Base-by-base conservation (phyloP, 2,113 vertebrate genomes). In the Campylomormyrus numenius region DNA sequence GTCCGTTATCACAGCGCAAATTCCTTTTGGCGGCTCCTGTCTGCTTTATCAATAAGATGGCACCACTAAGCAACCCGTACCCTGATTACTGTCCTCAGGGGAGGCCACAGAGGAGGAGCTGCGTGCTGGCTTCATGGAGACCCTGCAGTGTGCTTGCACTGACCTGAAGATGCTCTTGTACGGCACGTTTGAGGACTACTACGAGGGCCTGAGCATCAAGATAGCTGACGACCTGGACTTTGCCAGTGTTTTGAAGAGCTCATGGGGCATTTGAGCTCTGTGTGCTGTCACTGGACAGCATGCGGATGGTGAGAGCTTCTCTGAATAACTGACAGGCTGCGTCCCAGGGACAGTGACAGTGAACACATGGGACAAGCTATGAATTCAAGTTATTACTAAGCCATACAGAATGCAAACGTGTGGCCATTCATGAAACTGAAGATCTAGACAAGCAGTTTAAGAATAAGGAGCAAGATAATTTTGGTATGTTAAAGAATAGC, bases 161-260 rank as follows among this genome's bases (percentile, higher is more conserved):
- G 94, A 93, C 50, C 89, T 93, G 42, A 93, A 24, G 49, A 94
- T 96, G 91, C 94, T 97, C 27, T 95, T 94, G 0, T 97, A 96
- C 53, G 92, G 95, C 42, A 96, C 97, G 93, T 97, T 97, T 88
- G 96, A 97, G 94, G 95, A 96, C 93, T 97, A 96, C 92, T 97
- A 96, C 89, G 96, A 97, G 94, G 96, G 96, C 86, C 92, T 97
- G 92, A 97, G 96, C 93, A 88, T 95, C 66, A 95, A 91, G 91
- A 94, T 97, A 21, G 0, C 39, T 77, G 86, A 88, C 49, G 96
- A 97, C 89, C 94, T 96, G 93, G 96, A 96, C 91, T 97, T 96
- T 94, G 92, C 94, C 92, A 95, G 92, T 90, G 92, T 96, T 48
- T 92, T 97, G 92, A 91, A 93, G 90, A 96, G 91, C 91, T 93